These are phyloP conservation scores for Erebia epiphron DNA, from an alignment of 2,888 invertebrate species.

Conservation along the genomic window DNA sequence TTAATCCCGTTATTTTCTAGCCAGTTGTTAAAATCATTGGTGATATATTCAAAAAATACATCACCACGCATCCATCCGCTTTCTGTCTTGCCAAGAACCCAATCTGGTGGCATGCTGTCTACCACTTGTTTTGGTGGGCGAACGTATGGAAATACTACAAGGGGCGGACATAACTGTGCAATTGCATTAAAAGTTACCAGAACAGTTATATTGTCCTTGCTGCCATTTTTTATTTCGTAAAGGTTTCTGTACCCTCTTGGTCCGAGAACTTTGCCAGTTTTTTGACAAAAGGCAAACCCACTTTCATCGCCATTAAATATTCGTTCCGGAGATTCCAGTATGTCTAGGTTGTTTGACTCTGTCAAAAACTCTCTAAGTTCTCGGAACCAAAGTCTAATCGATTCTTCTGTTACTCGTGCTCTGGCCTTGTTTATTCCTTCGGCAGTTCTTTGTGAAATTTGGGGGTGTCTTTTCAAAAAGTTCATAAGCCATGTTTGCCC, in stretches of 20 bases:
- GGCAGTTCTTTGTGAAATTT: neutral
- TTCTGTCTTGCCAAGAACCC: conserved; percentile 43
- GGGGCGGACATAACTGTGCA: neutral
- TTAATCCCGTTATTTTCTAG: conserved; percentile 18
- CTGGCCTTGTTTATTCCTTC: conserved; percentile 6
- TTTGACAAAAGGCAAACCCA: neutral
- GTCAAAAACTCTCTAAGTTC: neutral
- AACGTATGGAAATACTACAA: conserved; percentile 36
- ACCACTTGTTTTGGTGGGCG: conserved; percentile 29
- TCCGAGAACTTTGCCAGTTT: neutral
- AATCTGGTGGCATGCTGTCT: conserved; percentile 42
- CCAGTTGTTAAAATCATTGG: conserved; percentile 45
- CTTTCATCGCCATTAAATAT: neutral
- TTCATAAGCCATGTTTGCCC: conserved; percentile 1
- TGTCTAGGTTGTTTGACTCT: neutral
- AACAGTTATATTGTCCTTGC: neutral
- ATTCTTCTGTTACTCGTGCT: neutral
- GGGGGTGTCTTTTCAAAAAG: conserved; percentile 3
- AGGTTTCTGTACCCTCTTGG: neutral
- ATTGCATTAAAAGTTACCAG: neutral
- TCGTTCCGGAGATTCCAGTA: neutral
- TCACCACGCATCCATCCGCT: conserved; percentile 43
- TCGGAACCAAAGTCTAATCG: neutral
- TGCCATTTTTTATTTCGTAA: neutral
- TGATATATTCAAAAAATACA: conserved; percentile 47